Percentiles rank a stretch among this genome's conserved stretches.
These are phyloP conservation scores for Eulemur mongoz DNA, from an alignment of 2,797 vertebrate genomes.

Conservation along the genomic window DNA sequence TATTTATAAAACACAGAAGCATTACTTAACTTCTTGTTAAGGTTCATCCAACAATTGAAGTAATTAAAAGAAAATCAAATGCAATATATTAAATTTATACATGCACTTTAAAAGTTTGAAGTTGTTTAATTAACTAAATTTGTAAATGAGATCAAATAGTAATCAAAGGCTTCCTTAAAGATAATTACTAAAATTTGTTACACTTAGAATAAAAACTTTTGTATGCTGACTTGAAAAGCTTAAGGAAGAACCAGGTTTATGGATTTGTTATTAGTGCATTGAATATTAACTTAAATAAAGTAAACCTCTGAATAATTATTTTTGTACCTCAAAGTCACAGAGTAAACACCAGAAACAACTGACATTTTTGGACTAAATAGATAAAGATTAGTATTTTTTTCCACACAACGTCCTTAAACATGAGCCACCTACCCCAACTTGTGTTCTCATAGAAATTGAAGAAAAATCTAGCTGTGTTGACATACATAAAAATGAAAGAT, in stretches of 20 bases:
- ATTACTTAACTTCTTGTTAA: constrained; percentile 52
- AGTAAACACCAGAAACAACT: not conserved
- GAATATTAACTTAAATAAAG: constrained; percentile 46
- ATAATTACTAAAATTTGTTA: constrained; percentile 65
- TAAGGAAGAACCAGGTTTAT: constrained; percentile 1
- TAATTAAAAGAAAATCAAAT: constrained; percentile 64
- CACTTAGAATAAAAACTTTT: constrained; percentile 58
- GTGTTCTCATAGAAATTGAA: not conserved
- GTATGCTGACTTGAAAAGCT: constrained; percentile 41
- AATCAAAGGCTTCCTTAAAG: constrained; percentile 69
- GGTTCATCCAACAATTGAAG: constrained; percentile 45
- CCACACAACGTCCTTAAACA: not conserved
- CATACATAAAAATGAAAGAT: not conserved
- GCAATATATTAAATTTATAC: constrained; percentile 47
- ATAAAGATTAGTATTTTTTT: constrained; percentile 38
- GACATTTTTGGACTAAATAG: not conserved
- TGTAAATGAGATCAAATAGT: constrained; percentile 57
- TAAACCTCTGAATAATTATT: not conserved
- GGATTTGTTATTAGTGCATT: constrained; percentile 21
- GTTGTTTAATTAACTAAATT: constrained; percentile 68
- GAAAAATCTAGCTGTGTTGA: not conserved
- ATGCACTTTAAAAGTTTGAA: constrained; percentile 65
- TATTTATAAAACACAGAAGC: constrained; percentile 25
- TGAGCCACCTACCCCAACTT: not conserved
- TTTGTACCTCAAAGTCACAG: not conserved